Conservation (phyloP, 2,888 invertebrate genomes). For the Cacoxenus indagator region DNA sequence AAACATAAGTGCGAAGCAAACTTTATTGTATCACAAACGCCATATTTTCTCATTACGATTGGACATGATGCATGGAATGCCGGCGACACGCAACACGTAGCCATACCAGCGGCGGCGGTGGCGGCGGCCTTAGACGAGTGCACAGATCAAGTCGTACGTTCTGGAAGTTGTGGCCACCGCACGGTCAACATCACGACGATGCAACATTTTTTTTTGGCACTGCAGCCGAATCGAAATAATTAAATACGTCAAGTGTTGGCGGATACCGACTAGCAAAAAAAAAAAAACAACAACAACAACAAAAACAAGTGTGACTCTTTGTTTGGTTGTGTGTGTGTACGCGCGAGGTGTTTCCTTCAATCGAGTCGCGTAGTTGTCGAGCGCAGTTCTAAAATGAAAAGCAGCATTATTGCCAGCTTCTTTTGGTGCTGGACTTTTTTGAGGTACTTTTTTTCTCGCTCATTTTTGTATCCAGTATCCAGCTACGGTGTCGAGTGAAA, state of each 20-base stretch:
- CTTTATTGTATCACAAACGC: conserved; percentile 70
- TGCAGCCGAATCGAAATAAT: conserved; percentile 63
- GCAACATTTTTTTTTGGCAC: conserved; percentile 32
- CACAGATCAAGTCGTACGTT: too few relatives aligned
- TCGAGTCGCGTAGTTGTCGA: neutral
- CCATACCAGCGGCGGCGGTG: too few relatives aligned
- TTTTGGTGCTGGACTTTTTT: conserved; percentile 9
- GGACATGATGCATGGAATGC: conserved; percentile 69
- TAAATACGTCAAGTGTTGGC: conserved; percentile 70
- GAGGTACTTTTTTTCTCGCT: neutral
- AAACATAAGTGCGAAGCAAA: conserved; percentile 70
- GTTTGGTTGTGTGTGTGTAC: neutral
- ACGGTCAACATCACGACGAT: too few relatives aligned
- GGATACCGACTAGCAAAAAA: too few relatives aligned
- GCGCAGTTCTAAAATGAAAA: conserved; percentile 20
- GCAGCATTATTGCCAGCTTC: neutral
- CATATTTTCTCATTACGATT: conserved; percentile 71
- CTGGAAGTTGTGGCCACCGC: too few relatives aligned
- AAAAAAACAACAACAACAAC: conserved; percentile 15
- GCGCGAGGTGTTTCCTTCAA: neutral
- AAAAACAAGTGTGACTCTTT: conserved; percentile 10
- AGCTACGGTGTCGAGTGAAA: conserved; percentile 14
- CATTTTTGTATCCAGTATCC: neutral
- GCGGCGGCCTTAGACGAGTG: neutral
- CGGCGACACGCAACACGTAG: conserved; percentile 54